Evolutionary conservation across 2,797 vertebrate species (phyloP).

Genomic region (Gymnothorax reevesii): DNA sequence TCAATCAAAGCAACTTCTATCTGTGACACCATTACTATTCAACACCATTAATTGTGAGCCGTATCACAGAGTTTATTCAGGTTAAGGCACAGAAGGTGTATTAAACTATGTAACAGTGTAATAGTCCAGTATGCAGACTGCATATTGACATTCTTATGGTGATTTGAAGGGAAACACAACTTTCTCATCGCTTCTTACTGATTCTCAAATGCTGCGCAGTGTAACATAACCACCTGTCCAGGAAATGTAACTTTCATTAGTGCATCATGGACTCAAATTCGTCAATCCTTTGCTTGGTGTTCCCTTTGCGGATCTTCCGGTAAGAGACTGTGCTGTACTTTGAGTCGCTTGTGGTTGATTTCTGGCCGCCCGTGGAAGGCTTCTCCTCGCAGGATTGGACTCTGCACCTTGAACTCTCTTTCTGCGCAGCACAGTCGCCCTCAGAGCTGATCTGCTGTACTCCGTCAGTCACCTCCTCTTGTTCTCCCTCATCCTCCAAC

Average conservation of each 20-base stretch:
- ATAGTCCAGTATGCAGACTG: neutral
- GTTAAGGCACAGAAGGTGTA: slow-evolving; percentile 9
- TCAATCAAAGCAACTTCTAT: neutral
- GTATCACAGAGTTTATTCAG: slow-evolving; percentile 20
- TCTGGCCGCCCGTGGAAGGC: slow-evolving; percentile 47
- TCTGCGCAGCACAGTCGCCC: slow-evolving; percentile 41
- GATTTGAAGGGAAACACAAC: neutral
- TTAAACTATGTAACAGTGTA: neutral
- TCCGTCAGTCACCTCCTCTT: slow-evolving; percentile 39
- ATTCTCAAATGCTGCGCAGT: neutral
- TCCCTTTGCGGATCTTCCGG: slow-evolving; percentile 88
- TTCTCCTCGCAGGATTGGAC: slow-evolving; percentile 60
- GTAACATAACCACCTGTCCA: slow-evolving; percentile 6
- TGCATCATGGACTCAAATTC: slow-evolving; percentile 90
- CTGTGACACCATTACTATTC: neutral
- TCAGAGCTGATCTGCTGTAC: slow-evolving; percentile 39
- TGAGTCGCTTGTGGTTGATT: slow-evolving; percentile 77
- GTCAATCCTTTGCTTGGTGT: slow-evolving; percentile 89
- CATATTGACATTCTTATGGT: neutral
- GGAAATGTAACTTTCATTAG: slow-evolving; percentile 56
- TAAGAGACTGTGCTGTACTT: slow-evolving; percentile 92
- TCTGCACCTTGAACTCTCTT: slow-evolving; percentile 47
- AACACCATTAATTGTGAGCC: slow-evolving; percentile 6
- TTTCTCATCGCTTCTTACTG: neutral
- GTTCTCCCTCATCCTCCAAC: slow-evolving; percentile 28